Percentiles rank a stretch among this genome's conserved stretches.
These are phyloP conservation scores for Drosophila mimica DNA, from an alignment of 2,888 invertebrate genomes.

Conservation along the genomic window DNA sequence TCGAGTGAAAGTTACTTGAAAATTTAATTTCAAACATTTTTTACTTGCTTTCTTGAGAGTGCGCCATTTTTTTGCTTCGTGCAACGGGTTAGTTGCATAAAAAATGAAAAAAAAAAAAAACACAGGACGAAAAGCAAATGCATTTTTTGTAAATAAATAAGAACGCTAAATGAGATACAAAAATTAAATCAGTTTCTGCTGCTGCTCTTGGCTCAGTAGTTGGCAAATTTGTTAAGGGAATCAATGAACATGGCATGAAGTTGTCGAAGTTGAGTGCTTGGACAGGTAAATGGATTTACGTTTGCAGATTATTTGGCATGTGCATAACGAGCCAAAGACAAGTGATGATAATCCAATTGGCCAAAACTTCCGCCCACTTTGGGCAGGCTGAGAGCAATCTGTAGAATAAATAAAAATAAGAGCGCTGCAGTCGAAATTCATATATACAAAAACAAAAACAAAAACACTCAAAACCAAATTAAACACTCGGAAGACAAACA, in stretches of 20 bases:
- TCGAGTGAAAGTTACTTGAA: constrained; percentile 80
- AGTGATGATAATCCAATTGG: constrained; percentile 33
- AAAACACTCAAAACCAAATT: neutral
- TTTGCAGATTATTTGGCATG: constrained; percentile 46
- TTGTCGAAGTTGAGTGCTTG: constrained; percentile 50
- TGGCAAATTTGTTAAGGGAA: constrained; percentile 68
- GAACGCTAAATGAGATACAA: constrained; percentile 58
- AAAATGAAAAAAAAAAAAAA: constrained; percentile 9
- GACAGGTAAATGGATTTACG: constrained; percentile 51
- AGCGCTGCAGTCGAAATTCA: no score
- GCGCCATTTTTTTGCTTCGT: constrained; percentile 25
- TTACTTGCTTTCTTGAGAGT: constrained; percentile 41
- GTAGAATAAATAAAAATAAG: neutral
- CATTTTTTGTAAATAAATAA: constrained; percentile 75
- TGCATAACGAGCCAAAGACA: constrained; percentile 14
- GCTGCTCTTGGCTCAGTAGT: constrained; percentile 29
- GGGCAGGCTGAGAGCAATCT: neutral
- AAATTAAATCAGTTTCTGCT: constrained; percentile 29
- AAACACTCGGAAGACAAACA: neutral
- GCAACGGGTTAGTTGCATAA: constrained; percentile 35
- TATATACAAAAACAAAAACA: neutral
- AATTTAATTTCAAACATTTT: constrained; percentile 75
- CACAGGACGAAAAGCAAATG: constrained; percentile 53
- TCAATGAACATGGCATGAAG: constrained; percentile 61
- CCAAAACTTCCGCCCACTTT: neutral